These are phyloP conservation scores for Leucopsar rothschildi DNA, from an alignment of 2,113 vertebrate species.

Conservation along the genomic window DNA sequence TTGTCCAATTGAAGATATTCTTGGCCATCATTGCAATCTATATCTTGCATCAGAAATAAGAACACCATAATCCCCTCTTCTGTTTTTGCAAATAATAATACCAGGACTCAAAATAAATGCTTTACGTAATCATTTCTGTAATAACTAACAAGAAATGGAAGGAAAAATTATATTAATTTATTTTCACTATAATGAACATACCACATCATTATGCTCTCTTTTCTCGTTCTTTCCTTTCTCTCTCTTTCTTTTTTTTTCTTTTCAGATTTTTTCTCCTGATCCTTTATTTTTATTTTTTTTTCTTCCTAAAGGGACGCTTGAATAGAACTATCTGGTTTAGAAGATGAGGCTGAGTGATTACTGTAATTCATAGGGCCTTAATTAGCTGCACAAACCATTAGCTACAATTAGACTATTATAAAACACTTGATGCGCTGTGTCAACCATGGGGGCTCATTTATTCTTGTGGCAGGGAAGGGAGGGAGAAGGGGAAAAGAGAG, in stretches of 20 bases:
- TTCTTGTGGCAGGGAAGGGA: constrained; percentile 75
- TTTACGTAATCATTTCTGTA: constrained; percentile 47
- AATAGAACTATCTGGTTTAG: constrained; percentile 81
- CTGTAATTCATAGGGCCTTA: constrained; percentile 99
- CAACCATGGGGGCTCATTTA: constrained; percentile 85
- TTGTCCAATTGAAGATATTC: not conserved
- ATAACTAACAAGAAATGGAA: not conserved
- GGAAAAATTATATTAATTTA: constrained; percentile 35
- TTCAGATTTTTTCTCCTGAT: not conserved
- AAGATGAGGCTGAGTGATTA: constrained; percentile 96
- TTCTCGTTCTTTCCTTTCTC: constrained; percentile 39
- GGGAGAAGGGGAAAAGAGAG: constrained; percentile 51
- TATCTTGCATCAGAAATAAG: not conserved
- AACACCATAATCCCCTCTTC: not conserved
- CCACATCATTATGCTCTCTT: constrained; percentile 13
- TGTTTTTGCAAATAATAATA: not conserved
- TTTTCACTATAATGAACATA: constrained; percentile 39
- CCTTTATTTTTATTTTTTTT: constrained; percentile 44
- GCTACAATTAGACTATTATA: constrained; percentile 99
- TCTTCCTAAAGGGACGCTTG: constrained; percentile 71
- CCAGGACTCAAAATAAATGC: not conserved
- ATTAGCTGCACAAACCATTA: constrained; percentile 99
- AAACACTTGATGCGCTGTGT: constrained; percentile 90
- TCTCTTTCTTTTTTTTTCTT: constrained; percentile 64
- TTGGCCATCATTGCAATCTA: not conserved